These are phyloP conservation scores for Heterotis niloticus DNA, from an alignment of 2,113 vertebrate genomes.

Conservation along the genomic window DNA sequence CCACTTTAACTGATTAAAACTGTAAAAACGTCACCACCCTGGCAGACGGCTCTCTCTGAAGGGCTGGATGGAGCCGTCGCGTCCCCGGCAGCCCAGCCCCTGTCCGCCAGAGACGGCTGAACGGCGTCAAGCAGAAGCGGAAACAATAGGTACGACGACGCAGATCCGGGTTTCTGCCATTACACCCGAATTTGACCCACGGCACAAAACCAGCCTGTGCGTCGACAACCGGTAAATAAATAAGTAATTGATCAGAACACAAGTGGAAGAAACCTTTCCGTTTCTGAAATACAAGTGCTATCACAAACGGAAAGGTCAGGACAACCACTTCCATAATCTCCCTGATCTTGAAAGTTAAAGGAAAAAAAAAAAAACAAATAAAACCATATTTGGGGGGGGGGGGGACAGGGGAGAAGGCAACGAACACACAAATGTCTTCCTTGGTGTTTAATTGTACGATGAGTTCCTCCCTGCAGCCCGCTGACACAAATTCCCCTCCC, in stretches of 20 bases:
- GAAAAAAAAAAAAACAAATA: not conserved
- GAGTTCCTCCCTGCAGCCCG: not conserved
- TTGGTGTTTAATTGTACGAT: constrained; percentile 22
- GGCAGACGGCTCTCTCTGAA: not conserved
- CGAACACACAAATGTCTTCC: constrained; percentile 17
- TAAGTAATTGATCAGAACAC: too few species aligned
- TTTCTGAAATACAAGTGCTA: not conserved
- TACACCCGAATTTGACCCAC: too few species aligned
- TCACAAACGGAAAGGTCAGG: not conserved
- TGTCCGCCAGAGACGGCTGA: not conserved
- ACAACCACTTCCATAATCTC: constrained; percentile 21
- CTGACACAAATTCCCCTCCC: not conserved
- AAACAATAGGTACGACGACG: too few species aligned
- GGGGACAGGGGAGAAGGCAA: too few species aligned
- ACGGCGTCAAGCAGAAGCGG: too few species aligned
- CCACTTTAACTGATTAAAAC: constrained; percentile 25
- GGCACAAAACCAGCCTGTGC: too few species aligned
- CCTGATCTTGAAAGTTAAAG: not conserved
- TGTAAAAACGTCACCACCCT: constrained; percentile 16
- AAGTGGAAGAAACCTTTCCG: not conserved
- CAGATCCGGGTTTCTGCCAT: too few species aligned
- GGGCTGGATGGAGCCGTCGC: not conserved
- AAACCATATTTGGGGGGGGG: not conserved
- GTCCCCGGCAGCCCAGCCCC: not conserved
- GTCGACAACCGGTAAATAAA: too few species aligned